Base-by-base conservation (phyloP, 2,797 vertebrate genomes). In the Smutsia temminckii region DNA sequence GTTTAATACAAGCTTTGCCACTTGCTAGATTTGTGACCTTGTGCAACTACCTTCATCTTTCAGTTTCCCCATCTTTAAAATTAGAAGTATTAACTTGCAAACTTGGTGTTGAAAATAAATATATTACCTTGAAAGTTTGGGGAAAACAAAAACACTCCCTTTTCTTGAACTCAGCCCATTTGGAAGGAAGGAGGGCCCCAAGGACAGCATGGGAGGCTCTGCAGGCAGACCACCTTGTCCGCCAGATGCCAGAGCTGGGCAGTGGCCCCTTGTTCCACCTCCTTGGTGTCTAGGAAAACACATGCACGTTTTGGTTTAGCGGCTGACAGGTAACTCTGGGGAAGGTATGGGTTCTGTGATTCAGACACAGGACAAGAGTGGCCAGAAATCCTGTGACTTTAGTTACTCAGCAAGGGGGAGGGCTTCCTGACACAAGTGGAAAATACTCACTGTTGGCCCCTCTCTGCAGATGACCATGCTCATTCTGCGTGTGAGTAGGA, bases 271-370 rank as follows among this genome's bases (percentile, higher is more conserved):
- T 34, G 8, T 17, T 14, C 23, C 51, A 53, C 8, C 63, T 18
- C 37, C 81, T 8, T 4, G 5, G 16, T 11, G 23, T 40, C 63
- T 25, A 10, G 78, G 72, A 69, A 91, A 46, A 77, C 17, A 1
- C 12, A 4, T 0, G 14, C 51, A 25, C 21, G 10, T 7, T 77
- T 16, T 2, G 51, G 51, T 14, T 11, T 21, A 17, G 46, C 0
- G 32, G 78, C 78, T 57, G 1, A 40, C 0, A 55, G 37, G 5
- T 8, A 29, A 27, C 32, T 3, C 1, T 0, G 13, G n/a, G 32
- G 74, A 84, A 61, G 69, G 34, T 27, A 2, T 49, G 40, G 32
- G 46, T 69, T 64, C 42, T 34, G 61, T 78, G 83, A 78, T 29
- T 32, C 16, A 29, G 49, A 72, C 51, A 14, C 17, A 29, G 74